Conservation (phyloP, 2,797 vertebrate species). For the Rhinella marina region DNA sequence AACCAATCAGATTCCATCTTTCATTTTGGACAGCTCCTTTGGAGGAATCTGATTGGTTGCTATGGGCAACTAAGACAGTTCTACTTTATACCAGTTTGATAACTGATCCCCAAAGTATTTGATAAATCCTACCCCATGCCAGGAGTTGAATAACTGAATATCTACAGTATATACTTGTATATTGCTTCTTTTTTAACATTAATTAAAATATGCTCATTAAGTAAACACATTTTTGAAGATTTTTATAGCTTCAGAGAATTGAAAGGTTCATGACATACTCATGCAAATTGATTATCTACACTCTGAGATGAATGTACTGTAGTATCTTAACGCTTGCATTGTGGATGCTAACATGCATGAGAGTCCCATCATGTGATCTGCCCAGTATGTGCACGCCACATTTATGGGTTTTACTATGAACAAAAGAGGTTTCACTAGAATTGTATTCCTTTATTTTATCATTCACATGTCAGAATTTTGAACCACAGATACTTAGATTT, state of each 20-base stretch:
- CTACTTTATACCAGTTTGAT: too few relatives aligned
- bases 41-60: too few relatives aligned
- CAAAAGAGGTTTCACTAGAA: neutral
- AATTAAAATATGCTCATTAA: neutral
- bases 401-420: neutral
- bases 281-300: neutral
- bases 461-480: too few relatives aligned
- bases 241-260: neutral
- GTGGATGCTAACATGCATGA: neutral
- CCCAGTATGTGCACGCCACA: neutral
- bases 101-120: too few relatives aligned
- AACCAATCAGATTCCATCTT: too few relatives aligned
- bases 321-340: constrained; percentile 1
- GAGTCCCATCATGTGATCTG: constrained; percentile 11
- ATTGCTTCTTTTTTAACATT: neutral
- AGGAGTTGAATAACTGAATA: neutral
- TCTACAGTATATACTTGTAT: neutral
- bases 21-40: too few relatives aligned
- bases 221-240: constrained; percentile 8
- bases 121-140: too few relatives aligned
- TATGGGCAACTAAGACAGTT: too few relatives aligned
- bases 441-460: too few relatives aligned
- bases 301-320: neutral
- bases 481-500: too few relatives aligned
- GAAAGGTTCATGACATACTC: neutral